phyloP scores from a whole-genome alignment of 2,113 vertebrate genomes.

The Callopanchax toddi region DNA sequence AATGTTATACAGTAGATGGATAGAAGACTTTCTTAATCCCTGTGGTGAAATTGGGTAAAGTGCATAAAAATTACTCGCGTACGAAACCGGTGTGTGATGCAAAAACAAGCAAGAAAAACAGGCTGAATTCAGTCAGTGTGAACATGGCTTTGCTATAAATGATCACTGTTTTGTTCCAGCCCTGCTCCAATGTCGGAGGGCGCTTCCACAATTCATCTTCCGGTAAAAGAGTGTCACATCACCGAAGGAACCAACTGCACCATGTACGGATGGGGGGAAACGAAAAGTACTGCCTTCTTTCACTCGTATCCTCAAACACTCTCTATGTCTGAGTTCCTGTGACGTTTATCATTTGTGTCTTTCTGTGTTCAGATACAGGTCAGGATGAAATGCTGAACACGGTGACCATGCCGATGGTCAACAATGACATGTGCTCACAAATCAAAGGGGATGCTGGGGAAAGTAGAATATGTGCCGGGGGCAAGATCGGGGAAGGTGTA shows the following conservation, averaged over 20 bases:
- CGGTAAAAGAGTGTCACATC: constrained; percentile 92
- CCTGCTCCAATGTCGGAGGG: constrained; percentile 88
- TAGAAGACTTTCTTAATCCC: no score
- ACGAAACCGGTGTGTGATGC: no score
- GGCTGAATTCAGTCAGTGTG: no score
- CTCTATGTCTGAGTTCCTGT: background rate
- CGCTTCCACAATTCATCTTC: constrained; percentile 89
- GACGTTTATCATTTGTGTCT: background rate
- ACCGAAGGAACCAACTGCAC: constrained; percentile 89
- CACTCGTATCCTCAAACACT: constrained; percentile 1
- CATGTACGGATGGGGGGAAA: constrained; percentile 98
- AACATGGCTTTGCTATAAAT: constrained; percentile 14
- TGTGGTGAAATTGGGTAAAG: no score
- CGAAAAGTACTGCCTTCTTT: constrained; percentile 86
- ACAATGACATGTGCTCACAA: constrained; percentile 88
- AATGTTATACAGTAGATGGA: no score
- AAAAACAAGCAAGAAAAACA: no score
- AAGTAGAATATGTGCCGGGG: constrained; percentile 92
- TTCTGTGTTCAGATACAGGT: constrained; percentile 78
- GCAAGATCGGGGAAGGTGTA: constrained; percentile 87
- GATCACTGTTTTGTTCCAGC: constrained; percentile 69
- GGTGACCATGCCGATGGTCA: constrained; percentile 87
- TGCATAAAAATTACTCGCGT: no score
- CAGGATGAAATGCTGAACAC: constrained; percentile 86
- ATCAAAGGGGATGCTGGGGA: constrained; percentile 89